phyloP scores from a whole-genome alignment of 2,888 invertebrate genomes.

The Palloptera scutellata region DNA sequence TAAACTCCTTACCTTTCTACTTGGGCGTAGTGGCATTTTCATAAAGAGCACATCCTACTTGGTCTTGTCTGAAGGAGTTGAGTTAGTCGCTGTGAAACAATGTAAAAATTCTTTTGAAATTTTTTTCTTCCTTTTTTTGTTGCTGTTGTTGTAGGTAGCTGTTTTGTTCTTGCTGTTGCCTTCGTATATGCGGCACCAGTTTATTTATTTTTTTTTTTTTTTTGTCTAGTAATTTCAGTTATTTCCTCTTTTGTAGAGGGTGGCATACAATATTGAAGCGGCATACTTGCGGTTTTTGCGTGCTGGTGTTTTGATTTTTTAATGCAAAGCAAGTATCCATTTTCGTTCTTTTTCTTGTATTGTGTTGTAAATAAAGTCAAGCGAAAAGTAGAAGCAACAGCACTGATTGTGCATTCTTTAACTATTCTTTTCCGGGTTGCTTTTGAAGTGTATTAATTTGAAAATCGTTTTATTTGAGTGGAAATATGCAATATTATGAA shows the following conservation, averaged over 20 bases:
- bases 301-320: slow-evolving; percentile 22
- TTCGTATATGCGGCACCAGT: not conserved
- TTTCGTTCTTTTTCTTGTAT: not conserved
- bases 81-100: not conserved
- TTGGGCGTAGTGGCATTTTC: no score
- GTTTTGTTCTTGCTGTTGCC: not conserved
- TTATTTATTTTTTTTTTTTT: slow-evolving; percentile 13
- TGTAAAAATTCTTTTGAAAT: slow-evolving; percentile 21
- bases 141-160: no score
- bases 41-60: no score
- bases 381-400: not conserved
- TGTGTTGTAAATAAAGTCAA: not conserved
- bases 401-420: not conserved
- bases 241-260: not conserved
- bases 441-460: no score
- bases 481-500: no score
- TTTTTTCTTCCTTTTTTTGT: not conserved
- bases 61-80: no score
- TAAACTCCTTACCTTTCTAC: no score
- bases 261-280: slow-evolving; percentile 1
- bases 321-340: not conserved
- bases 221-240: not conserved
- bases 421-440: not conserved
- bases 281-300: slow-evolving; percentile 20
- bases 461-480: no score